phyloP scores from a whole-genome alignment of 2,888 invertebrate species.

The Melanostoma mellinum region DNA sequence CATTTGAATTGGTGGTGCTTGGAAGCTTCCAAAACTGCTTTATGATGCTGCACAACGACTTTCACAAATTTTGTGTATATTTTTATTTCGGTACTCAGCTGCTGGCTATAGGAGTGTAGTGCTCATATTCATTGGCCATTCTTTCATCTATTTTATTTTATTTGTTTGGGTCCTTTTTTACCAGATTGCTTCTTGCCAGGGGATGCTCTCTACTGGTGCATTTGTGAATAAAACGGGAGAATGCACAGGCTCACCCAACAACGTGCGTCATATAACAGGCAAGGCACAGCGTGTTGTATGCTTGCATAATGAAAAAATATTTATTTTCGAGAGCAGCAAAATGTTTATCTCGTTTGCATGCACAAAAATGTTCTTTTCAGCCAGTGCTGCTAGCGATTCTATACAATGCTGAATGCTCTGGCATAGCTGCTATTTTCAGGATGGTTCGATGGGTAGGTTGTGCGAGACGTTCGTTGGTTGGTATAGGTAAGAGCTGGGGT shows the following conservation, averaged over 20 bases:
- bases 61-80: conserved; percentile 18
- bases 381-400: conserved; percentile 41
- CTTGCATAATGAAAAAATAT: conserved; percentile 53
- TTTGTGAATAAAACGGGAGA: conserved; percentile 23
- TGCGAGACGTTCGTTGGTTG: too few relatives aligned
- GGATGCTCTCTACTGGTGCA: conserved; percentile 14
- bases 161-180: conserved; percentile 25
- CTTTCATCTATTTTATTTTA: conserved; percentile 46
- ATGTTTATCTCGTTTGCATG: conserved; percentile 66
- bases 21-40: conserved; percentile 8
- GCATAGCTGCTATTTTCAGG: neutral
- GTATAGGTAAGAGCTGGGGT: neutral
- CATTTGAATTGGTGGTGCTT: neutral
- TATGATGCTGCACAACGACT: conserved; percentile 12
- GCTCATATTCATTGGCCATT: conserved; percentile 46
- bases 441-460: neutral
- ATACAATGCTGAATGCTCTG: conserved; percentile 28
- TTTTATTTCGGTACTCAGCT: conserved; percentile 36
- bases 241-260: neutral
- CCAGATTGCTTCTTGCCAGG: conserved; percentile 10
- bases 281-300: conserved; percentile 16
- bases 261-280: conserved; percentile 5
- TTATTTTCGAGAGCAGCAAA: conserved; percentile 59
- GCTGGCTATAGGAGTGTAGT: conserved; percentile 8
- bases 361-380: conserved; percentile 58